Percentiles rank a stretch among this genome's conserved stretches.
Conservation (phyloP, 2,888 invertebrate genomes). For the Laspeyria flexula region DNA sequence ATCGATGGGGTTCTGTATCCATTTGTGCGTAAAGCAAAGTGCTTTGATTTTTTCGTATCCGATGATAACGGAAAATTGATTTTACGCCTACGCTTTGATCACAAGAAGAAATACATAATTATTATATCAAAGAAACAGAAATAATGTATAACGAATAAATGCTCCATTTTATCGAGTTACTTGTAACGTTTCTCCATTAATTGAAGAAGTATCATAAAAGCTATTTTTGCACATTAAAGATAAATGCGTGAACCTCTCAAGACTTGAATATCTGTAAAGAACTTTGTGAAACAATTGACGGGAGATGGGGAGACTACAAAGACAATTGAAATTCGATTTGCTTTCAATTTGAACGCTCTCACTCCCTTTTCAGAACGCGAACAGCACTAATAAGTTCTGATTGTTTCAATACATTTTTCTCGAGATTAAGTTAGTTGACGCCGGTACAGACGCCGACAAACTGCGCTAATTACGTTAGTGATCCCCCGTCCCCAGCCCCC, state of each 20-base stretch:
- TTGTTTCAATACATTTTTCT: conserved; percentile 62
- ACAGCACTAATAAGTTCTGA: conserved; percentile 55
- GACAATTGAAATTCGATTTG: conserved; percentile 47
- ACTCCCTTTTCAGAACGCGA: conserved; percentile 37
- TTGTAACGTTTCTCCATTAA: conserved; percentile 15
- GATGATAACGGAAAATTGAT: conserved; percentile 37
- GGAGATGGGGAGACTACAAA: conserved; percentile 37
- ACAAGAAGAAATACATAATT: conserved; percentile 6
- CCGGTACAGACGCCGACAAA: conserved; percentile 62
- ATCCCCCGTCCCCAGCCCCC: conserved; percentile 58
- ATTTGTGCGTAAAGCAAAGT: conserved; percentile 49
- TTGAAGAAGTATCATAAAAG: conserved; percentile 12
- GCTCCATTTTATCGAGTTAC: not conserved
- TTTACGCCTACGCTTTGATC: conserved; percentile 28
- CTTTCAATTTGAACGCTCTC: conserved; percentile 41
- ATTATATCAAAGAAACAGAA: not conserved
- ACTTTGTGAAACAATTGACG: conserved; percentile 40
- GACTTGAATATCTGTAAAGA: conserved; percentile 29
- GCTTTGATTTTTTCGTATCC: conserved; percentile 44
- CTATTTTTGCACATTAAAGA: conserved; percentile 22
- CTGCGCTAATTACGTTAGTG: conserved; percentile 80
- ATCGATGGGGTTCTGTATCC: conserved; percentile 46
- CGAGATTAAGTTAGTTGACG: conserved; percentile 62
- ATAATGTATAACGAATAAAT: not conserved
- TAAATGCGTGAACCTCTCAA: conserved; percentile 24